Conservation (phyloP, 2,888 invertebrate species). For the Phaedon cochleariae region DNA sequence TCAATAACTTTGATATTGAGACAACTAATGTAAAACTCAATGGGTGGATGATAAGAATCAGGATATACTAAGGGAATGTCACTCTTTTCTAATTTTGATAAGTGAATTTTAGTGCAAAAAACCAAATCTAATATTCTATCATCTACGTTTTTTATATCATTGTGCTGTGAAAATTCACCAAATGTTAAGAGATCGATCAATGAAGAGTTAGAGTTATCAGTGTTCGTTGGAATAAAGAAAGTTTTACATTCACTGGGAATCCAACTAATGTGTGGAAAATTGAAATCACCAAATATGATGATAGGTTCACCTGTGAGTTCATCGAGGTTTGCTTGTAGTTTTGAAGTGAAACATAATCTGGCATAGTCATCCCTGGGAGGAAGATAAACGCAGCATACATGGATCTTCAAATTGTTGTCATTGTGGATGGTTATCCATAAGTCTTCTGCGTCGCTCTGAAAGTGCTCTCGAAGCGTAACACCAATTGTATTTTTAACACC, state of each 20-base stretch:
- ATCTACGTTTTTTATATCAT: conserved; percentile 7
- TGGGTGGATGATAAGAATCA: neutral
- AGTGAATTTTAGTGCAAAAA: neutral
- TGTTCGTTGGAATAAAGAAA: conserved; percentile 1
- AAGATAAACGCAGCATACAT: too few species aligned
- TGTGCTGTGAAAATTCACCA: conserved; percentile 1
- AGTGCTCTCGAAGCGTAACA: neutral
- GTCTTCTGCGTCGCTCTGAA: conserved; percentile 8
- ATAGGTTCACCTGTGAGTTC: conserved; percentile 4
- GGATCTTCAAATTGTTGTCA: neutral
- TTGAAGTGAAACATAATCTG: too few species aligned
- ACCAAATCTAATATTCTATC: conserved; percentile 8
- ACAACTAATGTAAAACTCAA: neutral
- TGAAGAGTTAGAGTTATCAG: neutral
- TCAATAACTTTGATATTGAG: neutral
- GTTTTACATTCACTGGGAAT: conserved; percentile 10
- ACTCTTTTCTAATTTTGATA: neutral
- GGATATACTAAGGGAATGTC: neutral
- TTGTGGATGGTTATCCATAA: conserved; percentile 3
- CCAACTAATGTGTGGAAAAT: conserved; percentile 7
- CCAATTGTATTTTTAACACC: neutral
- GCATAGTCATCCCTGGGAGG: too few species aligned
- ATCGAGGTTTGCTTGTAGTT: neutral
- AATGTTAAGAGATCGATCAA: conserved; percentile 6
- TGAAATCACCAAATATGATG: conserved; percentile 10